Percentiles rank a stretch among this genome's conserved stretches.
Conservation (phyloP, 2,888 invertebrate species). For the Serripes groenlandicus region DNA sequence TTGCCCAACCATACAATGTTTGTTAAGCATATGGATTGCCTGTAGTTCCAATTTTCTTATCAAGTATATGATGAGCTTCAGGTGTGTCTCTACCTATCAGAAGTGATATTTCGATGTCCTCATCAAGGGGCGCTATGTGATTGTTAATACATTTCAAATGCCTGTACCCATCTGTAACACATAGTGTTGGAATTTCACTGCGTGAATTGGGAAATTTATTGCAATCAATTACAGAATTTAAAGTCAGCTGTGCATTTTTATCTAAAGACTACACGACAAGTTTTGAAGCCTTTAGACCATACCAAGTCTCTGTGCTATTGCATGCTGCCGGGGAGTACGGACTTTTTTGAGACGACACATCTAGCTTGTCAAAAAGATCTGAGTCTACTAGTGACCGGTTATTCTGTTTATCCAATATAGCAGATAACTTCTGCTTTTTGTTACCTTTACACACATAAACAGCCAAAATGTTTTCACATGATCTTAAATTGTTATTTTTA, state of each 20-base stretch:
- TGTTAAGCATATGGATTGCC: not conserved
- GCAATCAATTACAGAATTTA: conserved; percentile 33
- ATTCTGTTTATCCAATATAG: not conserved
- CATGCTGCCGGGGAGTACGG: not conserved
- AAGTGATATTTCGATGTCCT: conserved; percentile 14
- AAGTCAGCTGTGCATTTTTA: not conserved
- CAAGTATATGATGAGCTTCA: not conserved
- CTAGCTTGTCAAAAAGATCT: not conserved
- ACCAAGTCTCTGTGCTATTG: not conserved
- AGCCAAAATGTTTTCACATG: not conserved
- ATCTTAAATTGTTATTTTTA: not conserved
- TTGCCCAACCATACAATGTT: not conserved
- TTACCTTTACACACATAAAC: not conserved
- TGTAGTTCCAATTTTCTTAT: not conserved
- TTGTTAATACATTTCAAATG: conserved; percentile 30
- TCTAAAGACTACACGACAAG: not conserved
- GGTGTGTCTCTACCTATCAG: conserved; percentile 14
- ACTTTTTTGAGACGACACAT: not conserved
- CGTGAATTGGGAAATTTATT: conserved; percentile 30
- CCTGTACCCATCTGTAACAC: conserved; percentile 26
- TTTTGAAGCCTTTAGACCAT: not conserved
- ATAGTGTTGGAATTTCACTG: conserved; percentile 49
- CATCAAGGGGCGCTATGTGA: conserved; percentile 26
- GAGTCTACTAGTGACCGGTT: not conserved
- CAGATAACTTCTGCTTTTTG: not conserved